phyloP scores from a whole-genome alignment of 2,888 invertebrate species.

The Torymus auratus region DNA sequence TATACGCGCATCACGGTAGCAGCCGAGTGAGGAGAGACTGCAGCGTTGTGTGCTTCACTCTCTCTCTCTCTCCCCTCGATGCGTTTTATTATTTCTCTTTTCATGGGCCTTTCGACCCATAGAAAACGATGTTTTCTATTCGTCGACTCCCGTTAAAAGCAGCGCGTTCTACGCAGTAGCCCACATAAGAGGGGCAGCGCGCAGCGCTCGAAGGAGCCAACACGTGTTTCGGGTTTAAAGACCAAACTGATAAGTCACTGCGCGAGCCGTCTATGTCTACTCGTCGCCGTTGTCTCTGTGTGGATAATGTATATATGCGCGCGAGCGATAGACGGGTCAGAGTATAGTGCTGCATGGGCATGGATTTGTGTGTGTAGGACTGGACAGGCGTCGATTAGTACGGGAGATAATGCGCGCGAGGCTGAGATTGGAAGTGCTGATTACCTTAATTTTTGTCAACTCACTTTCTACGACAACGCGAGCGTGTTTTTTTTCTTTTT shows the following conservation, averaged over 20 bases:
- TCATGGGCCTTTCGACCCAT: not conserved
- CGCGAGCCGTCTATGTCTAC: not conserved
- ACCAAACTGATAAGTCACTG: constrained; percentile 53
- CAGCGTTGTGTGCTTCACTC: constrained; percentile 15
- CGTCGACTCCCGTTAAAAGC: constrained; percentile 34
- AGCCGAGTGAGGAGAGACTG: not conserved
- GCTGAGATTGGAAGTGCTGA: constrained; percentile 15
- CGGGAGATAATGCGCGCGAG: constrained; percentile 12
- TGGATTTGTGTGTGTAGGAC: not conserved
- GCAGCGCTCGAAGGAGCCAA: not conserved
- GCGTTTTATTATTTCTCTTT: not conserved
- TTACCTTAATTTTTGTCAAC: constrained; percentile 41
- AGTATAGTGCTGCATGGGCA: not conserved
- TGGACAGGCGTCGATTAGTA: constrained; percentile 32
- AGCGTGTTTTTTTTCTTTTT: constrained; percentile 33
- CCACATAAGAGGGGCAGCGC: too few relatives aligned
- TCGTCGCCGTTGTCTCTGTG: too few relatives aligned
- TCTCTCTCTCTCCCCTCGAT: constrained; percentile 14
- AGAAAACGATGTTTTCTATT: constrained; percentile 14
- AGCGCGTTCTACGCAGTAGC: not conserved
- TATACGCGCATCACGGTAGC: constrained; percentile 22
- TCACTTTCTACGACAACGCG: constrained; percentile 49
- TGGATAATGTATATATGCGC: too few relatives aligned
- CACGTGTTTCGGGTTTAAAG: constrained; percentile 58
- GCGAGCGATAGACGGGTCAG: not conserved